These are phyloP conservation scores for Gila orcuttii DNA, from an alignment of 2,113 vertebrate genomes.

Conservation along the genomic window DNA sequence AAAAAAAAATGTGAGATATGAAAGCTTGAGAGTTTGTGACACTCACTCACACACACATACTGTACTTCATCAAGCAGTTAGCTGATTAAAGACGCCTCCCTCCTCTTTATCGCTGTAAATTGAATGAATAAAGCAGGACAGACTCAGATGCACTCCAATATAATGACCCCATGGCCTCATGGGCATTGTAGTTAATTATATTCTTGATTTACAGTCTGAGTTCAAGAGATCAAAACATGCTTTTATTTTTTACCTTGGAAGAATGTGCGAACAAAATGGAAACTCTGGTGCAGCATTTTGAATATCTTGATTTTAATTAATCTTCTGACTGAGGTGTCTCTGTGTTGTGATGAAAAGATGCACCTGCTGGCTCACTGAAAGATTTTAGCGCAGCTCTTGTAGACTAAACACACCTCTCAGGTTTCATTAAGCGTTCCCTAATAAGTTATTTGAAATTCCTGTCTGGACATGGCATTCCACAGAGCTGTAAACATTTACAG, in stretches of 20 bases:
- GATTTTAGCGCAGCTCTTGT: conserved; percentile 6
- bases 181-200: conserved; percentile 43
- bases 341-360: conserved; percentile 52
- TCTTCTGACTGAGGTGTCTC: conserved; percentile 2
- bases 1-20: conserved; percentile 8
- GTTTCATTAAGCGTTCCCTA: conserved; percentile 57
- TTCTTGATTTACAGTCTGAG: conserved; percentile 44
- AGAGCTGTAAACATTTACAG: conserved; percentile 65
- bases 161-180: conserved; percentile 28
- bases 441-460: conserved; percentile 47
- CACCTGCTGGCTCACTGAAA: conserved; percentile 53
- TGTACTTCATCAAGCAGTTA: conserved; percentile 56
- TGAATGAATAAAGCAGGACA: conserved; percentile 38
- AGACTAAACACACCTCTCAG: conserved; percentile 66
- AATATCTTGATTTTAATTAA: conserved; percentile 14
- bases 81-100: conserved; percentile 69
- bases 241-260: conserved; percentile 17
- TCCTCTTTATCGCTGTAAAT: conserved; percentile 55
- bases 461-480: conserved; percentile 46
- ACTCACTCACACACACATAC: conserved; percentile 8
- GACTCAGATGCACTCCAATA: conserved; percentile 54
- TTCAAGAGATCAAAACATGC: conserved; percentile 30
- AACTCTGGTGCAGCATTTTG: background rate
- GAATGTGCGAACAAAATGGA: background rate
- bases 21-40: conserved; percentile 49